These are phyloP conservation scores for Sarcophaga caerulescens DNA, from an alignment of 2,888 invertebrate species.

Conservation along the genomic window DNA sequence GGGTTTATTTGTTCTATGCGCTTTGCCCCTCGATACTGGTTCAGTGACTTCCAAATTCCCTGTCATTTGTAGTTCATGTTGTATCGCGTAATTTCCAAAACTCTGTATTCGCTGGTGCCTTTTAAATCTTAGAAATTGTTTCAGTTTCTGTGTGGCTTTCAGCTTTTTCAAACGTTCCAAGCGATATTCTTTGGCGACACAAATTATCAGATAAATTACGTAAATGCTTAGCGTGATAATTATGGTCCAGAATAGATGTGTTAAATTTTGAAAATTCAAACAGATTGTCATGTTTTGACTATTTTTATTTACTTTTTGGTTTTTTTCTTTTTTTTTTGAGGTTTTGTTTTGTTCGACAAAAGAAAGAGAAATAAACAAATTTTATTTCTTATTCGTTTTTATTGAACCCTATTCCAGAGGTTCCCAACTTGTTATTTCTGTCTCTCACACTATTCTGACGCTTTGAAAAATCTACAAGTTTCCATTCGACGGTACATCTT, in stretches of 20 bases:
- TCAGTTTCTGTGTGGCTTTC: constrained; percentile 55
- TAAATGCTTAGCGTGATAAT: constrained; percentile 65
- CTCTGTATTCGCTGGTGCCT: constrained; percentile 16
- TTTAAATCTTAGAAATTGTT: constrained; percentile 58
- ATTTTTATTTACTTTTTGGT: background rate
- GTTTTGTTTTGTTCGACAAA: constrained; percentile 36
- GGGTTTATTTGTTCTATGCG: background rate
- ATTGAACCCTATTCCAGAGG: background rate
- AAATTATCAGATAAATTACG: constrained; percentile 61
- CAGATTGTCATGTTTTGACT: constrained; percentile 63
- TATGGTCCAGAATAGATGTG: constrained; percentile 69
- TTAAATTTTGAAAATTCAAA: constrained; percentile 69
- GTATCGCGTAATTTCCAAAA: too few relatives aligned
- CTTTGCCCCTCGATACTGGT: background rate
- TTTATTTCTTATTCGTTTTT: background rate
- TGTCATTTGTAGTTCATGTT: background rate
- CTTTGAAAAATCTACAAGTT: too few relatives aligned
- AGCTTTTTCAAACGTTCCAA: constrained; percentile 62
- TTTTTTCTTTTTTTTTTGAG: constrained; percentile 23
- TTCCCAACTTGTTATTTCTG: too few relatives aligned
- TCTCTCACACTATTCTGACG: too few relatives aligned
- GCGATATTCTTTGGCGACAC: constrained; percentile 65
- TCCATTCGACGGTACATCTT: too few relatives aligned
- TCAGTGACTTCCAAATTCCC: too few relatives aligned
- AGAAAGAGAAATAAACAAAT: constrained; percentile 16